phyloP scores from a whole-genome alignment of 2,888 invertebrate species.

The Nomada fucata region DNA sequence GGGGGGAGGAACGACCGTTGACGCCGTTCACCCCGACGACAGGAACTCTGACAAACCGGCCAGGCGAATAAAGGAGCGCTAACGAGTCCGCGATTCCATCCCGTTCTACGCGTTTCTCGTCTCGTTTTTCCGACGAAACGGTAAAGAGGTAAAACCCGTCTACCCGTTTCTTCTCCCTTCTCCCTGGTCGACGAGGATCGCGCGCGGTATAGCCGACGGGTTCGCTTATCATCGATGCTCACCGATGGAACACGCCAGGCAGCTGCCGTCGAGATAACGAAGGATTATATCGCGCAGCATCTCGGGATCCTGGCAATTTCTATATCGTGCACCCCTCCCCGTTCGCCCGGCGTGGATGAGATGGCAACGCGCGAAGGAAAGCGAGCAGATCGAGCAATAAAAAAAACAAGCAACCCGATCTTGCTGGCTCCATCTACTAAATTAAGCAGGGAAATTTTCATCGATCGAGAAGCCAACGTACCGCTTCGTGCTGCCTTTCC shows the following conservation, averaged over 20 bases:
- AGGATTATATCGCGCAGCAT: constrained; percentile 6
- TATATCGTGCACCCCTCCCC: neutral
- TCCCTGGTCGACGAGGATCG: neutral
- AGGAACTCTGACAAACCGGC: too few relatives aligned
- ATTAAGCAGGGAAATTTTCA: constrained; percentile 60
- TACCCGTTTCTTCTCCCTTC: too few relatives aligned
- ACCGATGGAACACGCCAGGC: neutral
- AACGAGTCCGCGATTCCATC: too few relatives aligned
- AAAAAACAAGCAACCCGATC: constrained; percentile 21
- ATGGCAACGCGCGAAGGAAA: constrained; percentile 13
- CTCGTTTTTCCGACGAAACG: too few relatives aligned
- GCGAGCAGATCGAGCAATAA: neutral
- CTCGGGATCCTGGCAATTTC: constrained; percentile 3
- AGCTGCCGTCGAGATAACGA: neutral
- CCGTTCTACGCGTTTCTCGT: too few relatives aligned
- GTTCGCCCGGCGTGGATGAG: neutral
- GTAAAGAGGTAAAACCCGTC: too few relatives aligned
- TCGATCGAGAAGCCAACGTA: constrained; percentile 42
- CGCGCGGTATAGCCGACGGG: neutral
- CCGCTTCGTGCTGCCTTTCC: neutral
- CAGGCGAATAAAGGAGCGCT: too few relatives aligned
- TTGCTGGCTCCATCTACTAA: constrained; percentile 37
- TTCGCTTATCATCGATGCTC: constrained; percentile 7
- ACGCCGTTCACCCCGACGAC: too few relatives aligned
- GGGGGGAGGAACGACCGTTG: neutral